A percentile compares a stretch with the other conserved stretches of the same genome.
These are phyloP conservation scores for Clarias platycephalus DNA, from an alignment of 2,797 vertebrate species.

Conservation along the genomic window DNA sequence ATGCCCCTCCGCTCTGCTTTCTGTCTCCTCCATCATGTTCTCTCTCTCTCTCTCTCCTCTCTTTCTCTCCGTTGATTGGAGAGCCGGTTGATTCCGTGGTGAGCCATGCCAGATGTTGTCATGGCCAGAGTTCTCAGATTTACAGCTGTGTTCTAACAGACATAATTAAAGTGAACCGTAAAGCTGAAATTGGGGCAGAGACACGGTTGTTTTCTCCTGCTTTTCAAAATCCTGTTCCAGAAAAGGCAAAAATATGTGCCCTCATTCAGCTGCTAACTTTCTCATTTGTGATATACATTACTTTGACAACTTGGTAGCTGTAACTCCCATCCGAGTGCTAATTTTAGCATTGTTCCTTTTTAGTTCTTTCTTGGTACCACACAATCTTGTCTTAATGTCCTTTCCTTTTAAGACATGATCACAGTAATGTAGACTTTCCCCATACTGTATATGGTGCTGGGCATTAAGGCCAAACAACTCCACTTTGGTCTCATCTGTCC, in stretches of 20 bases:
- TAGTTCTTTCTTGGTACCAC: not conserved
- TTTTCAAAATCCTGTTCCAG: slow-evolving; percentile 20
- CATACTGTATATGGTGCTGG: too few species aligned
- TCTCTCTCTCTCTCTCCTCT: slow-evolving; percentile 9
- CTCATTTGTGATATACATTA: not conserved
- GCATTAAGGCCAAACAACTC: too few species aligned
- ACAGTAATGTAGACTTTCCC: not conserved
- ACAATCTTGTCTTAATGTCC: not conserved
- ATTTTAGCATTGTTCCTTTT: not conserved
- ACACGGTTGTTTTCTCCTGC: slow-evolving; percentile 17
- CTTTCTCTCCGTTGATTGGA: slow-evolving; percentile 53
- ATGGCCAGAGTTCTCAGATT: slow-evolving; percentile 56
- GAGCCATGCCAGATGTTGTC: slow-evolving; percentile 59
- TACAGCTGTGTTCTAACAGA: slow-evolving; percentile 58
- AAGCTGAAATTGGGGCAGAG: slow-evolving; percentile 47
- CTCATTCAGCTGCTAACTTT: slow-evolving; percentile 14
- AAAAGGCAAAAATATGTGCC: slow-evolving; percentile 30
- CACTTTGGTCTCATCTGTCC: too few species aligned
- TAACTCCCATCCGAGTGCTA: not conserved
- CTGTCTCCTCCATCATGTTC: slow-evolving; percentile 63
- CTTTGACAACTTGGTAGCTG: not conserved
- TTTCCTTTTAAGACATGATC: slow-evolving; percentile 4
- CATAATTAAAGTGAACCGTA: slow-evolving; percentile 60
- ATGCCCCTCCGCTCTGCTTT: slow-evolving; percentile 59
- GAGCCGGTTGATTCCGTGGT: slow-evolving; percentile 54